These are phyloP conservation scores for Neoscelio sp. DNA, from an alignment of 2,888 invertebrate genomes.

Conservation along the genomic window DNA sequence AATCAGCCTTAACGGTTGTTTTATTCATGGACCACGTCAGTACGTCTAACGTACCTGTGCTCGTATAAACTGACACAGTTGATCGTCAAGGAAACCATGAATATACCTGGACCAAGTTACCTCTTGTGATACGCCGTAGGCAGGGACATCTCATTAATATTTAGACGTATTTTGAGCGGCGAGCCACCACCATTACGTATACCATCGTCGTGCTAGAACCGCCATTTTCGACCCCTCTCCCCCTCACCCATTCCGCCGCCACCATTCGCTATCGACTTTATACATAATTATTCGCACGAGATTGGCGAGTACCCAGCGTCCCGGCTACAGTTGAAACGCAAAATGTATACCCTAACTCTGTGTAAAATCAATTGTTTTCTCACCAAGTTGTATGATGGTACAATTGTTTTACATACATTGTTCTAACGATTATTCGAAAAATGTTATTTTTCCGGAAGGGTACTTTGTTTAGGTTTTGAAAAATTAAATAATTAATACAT, in stretches of 20 bases:
- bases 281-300: slow-evolving; percentile 82
- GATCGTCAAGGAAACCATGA: slow-evolving; percentile 68
- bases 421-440: not conserved
- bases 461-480: no score
- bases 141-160: slow-evolving; percentile 83
- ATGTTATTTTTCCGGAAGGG: not conserved
- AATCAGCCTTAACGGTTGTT: slow-evolving; percentile 57
- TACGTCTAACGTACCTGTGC: slow-evolving; percentile 53
- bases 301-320: slow-evolving; percentile 67
- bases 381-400: slow-evolving; percentile 10
- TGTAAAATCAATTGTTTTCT: slow-evolving; percentile 57
- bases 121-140: slow-evolving; percentile 76
- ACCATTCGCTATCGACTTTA: slow-evolving; percentile 76
- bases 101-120: slow-evolving; percentile 69
- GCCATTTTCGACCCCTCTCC: slow-evolving; percentile 60
- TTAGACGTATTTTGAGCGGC: slow-evolving; percentile 80
- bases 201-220: slow-evolving; percentile 73
- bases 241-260: slow-evolving; percentile 30
- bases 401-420: not conserved
- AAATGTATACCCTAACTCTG: slow-evolving; percentile 39
- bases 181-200: slow-evolving; percentile 66
- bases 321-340: slow-evolving; percentile 41
- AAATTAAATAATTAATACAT: no score
- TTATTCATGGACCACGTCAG: slow-evolving; percentile 51
- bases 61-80: slow-evolving; percentile 63